Conservation (phyloP, 2,888 invertebrate species). For the Microdon myrmicae region DNA sequence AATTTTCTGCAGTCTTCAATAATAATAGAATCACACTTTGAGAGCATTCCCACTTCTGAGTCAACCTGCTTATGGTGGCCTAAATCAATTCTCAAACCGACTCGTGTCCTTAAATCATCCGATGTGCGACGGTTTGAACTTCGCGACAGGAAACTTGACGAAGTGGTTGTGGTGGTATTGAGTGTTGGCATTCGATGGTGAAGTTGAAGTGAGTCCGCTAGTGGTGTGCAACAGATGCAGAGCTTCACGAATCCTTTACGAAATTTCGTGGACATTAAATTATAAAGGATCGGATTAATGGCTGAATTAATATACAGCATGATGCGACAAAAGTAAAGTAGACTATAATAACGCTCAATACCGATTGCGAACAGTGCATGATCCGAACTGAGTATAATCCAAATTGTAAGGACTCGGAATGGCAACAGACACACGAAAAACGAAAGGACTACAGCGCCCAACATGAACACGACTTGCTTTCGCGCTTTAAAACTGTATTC, state of each 20-base stretch:
- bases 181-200: conserved; percentile 68
- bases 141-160: conserved; percentile 72
- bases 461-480: conserved; percentile 86
- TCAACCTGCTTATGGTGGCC: conserved; percentile 15
- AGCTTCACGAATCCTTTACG: conserved; percentile 80
- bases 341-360: conserved; percentile 81
- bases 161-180: conserved; percentile 69
- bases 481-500: conserved; percentile 79
- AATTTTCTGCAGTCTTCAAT: conserved; percentile 43
- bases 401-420: conserved; percentile 83
- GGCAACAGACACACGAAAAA: conserved; percentile 91
- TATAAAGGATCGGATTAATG: conserved; percentile 91
- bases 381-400: conserved; percentile 81
- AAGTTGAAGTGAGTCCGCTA: conserved; percentile 39
- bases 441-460: conserved; percentile 85
- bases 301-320: conserved; percentile 92
- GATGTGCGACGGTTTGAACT: conserved; percentile 72
- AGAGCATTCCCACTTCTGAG: conserved; percentile 40
- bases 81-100: conserved; percentile 33
- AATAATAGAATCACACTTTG: conserved; percentile 32
- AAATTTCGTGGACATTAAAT: conserved; percentile 91
- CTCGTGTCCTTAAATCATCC: conserved; percentile 58
- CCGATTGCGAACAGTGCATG: conserved; percentile 77
- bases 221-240: conserved; percentile 68
- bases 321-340: conserved; percentile 84